Evolutionary conservation across 2,888 invertebrate species (phyloP).

Genomic region (Noctua janthe): DNA sequence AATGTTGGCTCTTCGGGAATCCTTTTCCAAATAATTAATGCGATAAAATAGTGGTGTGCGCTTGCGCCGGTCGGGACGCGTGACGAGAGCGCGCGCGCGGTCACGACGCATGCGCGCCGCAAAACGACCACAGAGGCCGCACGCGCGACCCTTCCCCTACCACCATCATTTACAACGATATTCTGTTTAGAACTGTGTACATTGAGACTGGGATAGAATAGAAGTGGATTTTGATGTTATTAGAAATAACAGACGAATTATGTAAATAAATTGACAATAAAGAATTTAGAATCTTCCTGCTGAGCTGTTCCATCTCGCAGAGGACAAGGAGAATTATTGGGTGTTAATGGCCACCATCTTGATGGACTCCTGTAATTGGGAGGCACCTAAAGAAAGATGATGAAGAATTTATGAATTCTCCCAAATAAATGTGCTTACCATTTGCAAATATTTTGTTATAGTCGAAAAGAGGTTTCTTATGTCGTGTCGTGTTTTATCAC

Average conservation of each 20-base stretch:
- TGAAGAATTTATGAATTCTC: not conserved
- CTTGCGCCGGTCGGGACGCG: slow-evolving; percentile 81
- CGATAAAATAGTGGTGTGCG: slow-evolving; percentile 89
- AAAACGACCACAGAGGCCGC: slow-evolving; percentile 83
- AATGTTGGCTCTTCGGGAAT: slow-evolving; percentile 85
- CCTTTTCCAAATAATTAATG: slow-evolving; percentile 90
- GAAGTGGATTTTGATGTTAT: slow-evolving; percentile 28
- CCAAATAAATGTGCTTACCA: not conserved
- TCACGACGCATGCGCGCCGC: slow-evolving; percentile 87
- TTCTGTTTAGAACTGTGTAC: slow-evolving; percentile 57
- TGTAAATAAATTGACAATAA: not conserved
- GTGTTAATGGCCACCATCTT: no score
- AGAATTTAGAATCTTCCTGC: not conserved
- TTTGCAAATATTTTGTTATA: not conserved
- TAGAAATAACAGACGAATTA: not conserved
- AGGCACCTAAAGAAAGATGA: not conserved
- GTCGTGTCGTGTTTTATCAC: not conserved
- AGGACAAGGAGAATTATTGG: not conserved
- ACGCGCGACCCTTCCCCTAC: slow-evolving; percentile 83
- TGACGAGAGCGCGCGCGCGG: slow-evolving; percentile 88
- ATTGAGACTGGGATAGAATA: slow-evolving; percentile 48
- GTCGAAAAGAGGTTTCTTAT: not conserved
- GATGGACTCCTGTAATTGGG: not conserved
- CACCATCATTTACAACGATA: slow-evolving; percentile 52
- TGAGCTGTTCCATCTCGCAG: not conserved